Conservation (phyloP, 1,140 invertebrate species). For the Mylabris phalerata region DNA sequence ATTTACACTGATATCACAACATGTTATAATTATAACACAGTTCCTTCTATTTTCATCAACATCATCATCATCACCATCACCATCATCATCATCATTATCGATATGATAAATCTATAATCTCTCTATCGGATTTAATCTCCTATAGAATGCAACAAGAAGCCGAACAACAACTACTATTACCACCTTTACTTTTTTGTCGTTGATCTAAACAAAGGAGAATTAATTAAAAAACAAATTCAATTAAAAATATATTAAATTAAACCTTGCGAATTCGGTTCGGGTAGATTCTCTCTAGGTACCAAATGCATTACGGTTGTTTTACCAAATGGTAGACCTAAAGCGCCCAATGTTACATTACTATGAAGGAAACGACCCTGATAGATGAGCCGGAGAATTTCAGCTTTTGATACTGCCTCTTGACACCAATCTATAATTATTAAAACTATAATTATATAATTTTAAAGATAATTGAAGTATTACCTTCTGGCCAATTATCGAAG, state of each 20-base stretch:
- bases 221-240: slow-evolving; percentile 30
- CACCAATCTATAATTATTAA: slow-evolving; percentile 75
- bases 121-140: slow-evolving; percentile 41
- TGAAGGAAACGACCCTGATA: slow-evolving; percentile 99
- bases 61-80: neutral
- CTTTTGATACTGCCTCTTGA: slow-evolving; percentile 88
- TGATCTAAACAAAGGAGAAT: slow-evolving; percentile 65
- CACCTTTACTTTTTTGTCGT: slow-evolving; percentile 90
- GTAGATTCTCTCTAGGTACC: slow-evolving; percentile 96
- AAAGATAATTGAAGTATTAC: slow-evolving; percentile 44
- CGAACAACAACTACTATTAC: slow-evolving; percentile 86
- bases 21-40: slow-evolving; percentile 14
- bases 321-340: slow-evolving; percentile 89
- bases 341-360: slow-evolving; percentile 97
- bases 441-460: slow-evolving; percentile 20
- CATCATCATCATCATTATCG: neutral
- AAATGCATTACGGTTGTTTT: slow-evolving; percentile 99
- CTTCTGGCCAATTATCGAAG: slow-evolving; percentile 97
- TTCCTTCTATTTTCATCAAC: neutral
- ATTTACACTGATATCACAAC: slow-evolving; percentile 38
- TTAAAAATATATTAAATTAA: slow-evolving; percentile 15
- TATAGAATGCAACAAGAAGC: slow-evolving; percentile 85
- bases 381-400: slow-evolving; percentile 95
- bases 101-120: neutral
- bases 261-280: slow-evolving; percentile 98